Base-by-base conservation (phyloP, 2,888 invertebrate species). In the Ceratothoa steindachneri region DNA sequence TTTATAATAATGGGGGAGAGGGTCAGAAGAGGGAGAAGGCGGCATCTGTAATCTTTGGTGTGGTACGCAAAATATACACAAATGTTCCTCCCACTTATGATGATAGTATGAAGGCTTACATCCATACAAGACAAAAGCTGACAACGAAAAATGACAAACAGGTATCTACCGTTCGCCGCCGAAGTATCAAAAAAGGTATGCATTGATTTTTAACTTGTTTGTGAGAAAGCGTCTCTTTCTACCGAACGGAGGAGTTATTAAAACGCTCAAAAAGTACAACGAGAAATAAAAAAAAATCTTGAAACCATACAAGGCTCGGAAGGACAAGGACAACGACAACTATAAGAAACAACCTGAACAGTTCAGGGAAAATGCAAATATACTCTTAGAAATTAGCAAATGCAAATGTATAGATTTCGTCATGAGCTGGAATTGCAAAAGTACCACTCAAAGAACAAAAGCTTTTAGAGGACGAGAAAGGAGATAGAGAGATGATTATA, bases 241-340 rank as follows among this genome's bases (percentile, higher is more conserved):
- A 60, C 60, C 24, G 60, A 5, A 60, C 24, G 60, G 60, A 27
- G 9, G 60, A 60, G 60, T 60, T 5, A 60, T 60, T 60, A 19
- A 60, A 60, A 60, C 24, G 19, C 24, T 60, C 19, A 60, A 19
- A 60, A 5, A 5, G 24, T 60, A 60, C 24, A 60, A 60, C 24
- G 60, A 60, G 19, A 60, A 60, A 60, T 60, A 60, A 5, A 60
- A 60, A 19, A 60, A 60, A 60, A 60, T 60, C 24, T 60, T 60
- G 60, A 60, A 60, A 60, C 60, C 60, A 60, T 60, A 60, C 60
- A 60, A 60, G 60, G 60, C 60, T 60, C 60, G 60, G 60, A 41
- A 41, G 41, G 41, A 27, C 24, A 41, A 41, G 41, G 41, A 27
- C 24, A 60, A 60, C 24, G 24, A 60, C 24, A 60, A 60, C 24